Evolutionary conservation across 2,797 vertebrate genomes (phyloP), one percentile per base, ranked within the genome.

Genomic region (Acomys russatus): DNA sequence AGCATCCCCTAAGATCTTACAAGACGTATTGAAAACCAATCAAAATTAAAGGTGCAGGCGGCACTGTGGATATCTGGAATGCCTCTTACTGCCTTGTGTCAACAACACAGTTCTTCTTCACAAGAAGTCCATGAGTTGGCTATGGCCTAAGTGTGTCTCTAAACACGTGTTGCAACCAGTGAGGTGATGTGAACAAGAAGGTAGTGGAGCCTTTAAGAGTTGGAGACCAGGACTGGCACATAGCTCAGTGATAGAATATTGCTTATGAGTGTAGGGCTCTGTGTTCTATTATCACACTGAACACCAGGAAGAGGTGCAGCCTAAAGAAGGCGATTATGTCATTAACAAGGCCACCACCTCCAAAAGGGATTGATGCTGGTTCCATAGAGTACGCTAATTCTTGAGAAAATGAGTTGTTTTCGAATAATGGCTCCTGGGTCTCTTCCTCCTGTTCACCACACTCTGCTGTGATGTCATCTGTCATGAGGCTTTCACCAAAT

Each of bases 1-100:
- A 51, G 74, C 74, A 30, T 51, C 44, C 28, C 44, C 28, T 78
- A 44, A 95, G 35, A 63, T 35, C 23, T 68, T 77, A 51, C n/a
- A 90, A 74, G 86, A 84, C 70, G 73, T 76, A 54, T 23, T 61
- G n/a, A 90, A 73, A 90, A 80, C 30, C 54, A 86, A 64, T 54
- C 73, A 54, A 59, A 74, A 22, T 66, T 63, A 79, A 68, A 95
- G 59, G 30, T 38, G 30, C 33, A 17, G 54, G 74, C 7, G 44
- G 35, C 30, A 35, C 30, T 59, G 35, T 51, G n/a, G n/a, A 30
- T 20, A 9, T 9, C 30, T 56, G 9, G 35, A 76, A 28, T 11
- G 11, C 15, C 15, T 54, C 74, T 77, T 30, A 56, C 11, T 15
- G 6, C 25, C 51, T 49, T 28, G 74, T 28, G 4, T 30, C 7